Evolutionary conservation across 2,797 vertebrate species (phyloP), one percentile per base, ranked within the genome.

Genomic region (Phalloptychus januarius): DNA sequence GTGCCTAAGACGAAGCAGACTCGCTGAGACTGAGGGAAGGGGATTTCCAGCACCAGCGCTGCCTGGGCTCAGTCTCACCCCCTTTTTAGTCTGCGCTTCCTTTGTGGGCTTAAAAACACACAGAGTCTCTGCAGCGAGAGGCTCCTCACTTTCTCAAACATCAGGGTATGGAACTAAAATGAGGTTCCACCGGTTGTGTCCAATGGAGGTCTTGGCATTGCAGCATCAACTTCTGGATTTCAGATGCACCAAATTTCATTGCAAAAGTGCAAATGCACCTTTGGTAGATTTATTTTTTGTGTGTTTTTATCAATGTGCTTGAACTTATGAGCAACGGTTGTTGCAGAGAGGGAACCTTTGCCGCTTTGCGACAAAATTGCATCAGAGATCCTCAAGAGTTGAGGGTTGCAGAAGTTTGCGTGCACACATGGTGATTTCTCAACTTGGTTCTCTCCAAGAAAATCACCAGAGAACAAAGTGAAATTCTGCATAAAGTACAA

Each of bases 11-110:
- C 73, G 46, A 89, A 67, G 84, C 86, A 86, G 87, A 87, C 86
- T 85, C 76, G 77, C 79, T 77, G 85, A 91, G 89, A 83, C 79
- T 77, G 85, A 91, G 89, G 84, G 89, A 91, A 87, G 94, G 94
- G 94, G 94, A 94, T 94, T 94, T 94, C 94, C 94, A 94, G 77
- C 72, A 0, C 93, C 93, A 94, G 77, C 71, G 0, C 71, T 12
- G 87, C 87, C 83, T 76, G 84, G 78, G 85, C 90, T 93, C 86
- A 71, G 76, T 90, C 91, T 90, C 90, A 83, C 91, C 92, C 87
- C 85, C 86, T 85, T 52, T 52, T 52, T 58, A 86, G 88, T 80
- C 79, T 88, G 56, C 12, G 79, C 88, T 91, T 90, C 91, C 85
- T 94, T 83, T 81, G 74, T 85, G 84, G 87, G 87, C 87, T 83